phyloP scores from a whole-genome alignment of 2,797 vertebrate genomes.

The Mastacembelus armatus region DNA sequence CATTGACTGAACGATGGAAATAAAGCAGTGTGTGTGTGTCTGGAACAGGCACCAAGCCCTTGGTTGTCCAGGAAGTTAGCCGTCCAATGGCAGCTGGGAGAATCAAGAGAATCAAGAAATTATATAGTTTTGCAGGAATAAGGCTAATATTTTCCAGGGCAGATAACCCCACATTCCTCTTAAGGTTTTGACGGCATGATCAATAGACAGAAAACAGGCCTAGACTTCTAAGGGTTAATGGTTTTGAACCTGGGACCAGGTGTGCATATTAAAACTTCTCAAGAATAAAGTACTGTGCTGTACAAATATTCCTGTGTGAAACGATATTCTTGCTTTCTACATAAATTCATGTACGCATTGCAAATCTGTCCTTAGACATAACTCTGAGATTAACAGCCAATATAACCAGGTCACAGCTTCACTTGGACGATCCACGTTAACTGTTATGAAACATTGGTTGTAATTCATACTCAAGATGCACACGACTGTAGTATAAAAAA shows the following conservation, averaged over 20 bases:
- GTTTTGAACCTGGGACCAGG: background rate
- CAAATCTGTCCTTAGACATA: background rate
- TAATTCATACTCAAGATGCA: slow-evolving; percentile 39
- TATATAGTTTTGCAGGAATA: background rate
- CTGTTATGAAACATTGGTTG: slow-evolving; percentile 52
- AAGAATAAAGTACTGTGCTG: background rate
- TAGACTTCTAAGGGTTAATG: too few relatives aligned
- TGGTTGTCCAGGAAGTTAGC: background rate
- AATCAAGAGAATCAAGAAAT: background rate
- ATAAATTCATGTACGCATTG: background rate
- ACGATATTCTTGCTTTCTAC: background rate
- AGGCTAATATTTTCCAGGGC: background rate
- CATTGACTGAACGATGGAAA: slow-evolving; percentile 5
- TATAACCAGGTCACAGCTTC: slow-evolving; percentile 44
- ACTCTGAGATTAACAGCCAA: slow-evolving; percentile 24
- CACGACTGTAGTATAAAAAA: slow-evolving; percentile 35
- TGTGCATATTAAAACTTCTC: background rate
- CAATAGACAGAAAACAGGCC: too few relatives aligned
- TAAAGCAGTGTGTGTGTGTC: slow-evolving; percentile 17
- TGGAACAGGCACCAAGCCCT: background rate
- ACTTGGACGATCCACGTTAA: slow-evolving; percentile 42
- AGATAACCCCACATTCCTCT: background rate
- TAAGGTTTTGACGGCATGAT: background rate
- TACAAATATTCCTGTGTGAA: background rate
- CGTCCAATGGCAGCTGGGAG: background rate